Evolutionary conservation across 2,113 vertebrate species (phyloP), one percentile per base, ranked within the genome.

Genomic region (Plestiodon gilberti): DNA sequence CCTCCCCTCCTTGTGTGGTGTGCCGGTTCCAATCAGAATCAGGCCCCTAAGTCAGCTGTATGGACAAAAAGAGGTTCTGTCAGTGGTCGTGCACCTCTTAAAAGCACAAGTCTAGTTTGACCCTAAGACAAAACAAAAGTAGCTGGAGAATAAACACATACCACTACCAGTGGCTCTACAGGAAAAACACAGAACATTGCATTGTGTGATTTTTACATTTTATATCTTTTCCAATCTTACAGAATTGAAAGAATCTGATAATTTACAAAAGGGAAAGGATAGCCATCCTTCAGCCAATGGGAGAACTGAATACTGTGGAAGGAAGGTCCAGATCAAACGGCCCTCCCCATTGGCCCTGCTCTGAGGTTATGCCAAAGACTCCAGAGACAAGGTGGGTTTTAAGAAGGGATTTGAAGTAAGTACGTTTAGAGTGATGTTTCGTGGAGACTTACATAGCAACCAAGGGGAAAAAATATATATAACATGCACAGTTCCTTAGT

Each of bases 251-350:
- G 76, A 82, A 30, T 8, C 15, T 86, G 57, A 30, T 55, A 81
- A 62, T 67, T 59, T 81, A 77, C 43, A 7, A 6, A 3, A 78
- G 43, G 76, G 89, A 20, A 88, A 95, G 70, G 81, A 83, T 23
- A 82, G 17, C 33, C 78, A 88, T 87, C 89, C 30, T n/a, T 80
- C 28, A 48, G 38, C 0, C 2, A 74, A 28, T 81, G 61, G 83
- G 18, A 79, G 11, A 73, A 88, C n/a, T n/a, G n/a, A n/a, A n/a
- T n/a, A n/a, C n/a, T n/a, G n/a, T n/a, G n/a, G n/a, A n/a, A n/a
- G n/a, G n/a, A n/a, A n/a, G 43, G 43, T 48, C 43, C 43, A 48
- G 43, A 48, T 48, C 43, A 48, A 48, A 48, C 8, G 43, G 43
- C 43, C 43, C 43, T 48, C 43, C 43, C 43, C 8, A 48, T 48